phyloP scores from a whole-genome alignment of 2,113 vertebrate genomes.

The Alligator sinensis region DNA sequence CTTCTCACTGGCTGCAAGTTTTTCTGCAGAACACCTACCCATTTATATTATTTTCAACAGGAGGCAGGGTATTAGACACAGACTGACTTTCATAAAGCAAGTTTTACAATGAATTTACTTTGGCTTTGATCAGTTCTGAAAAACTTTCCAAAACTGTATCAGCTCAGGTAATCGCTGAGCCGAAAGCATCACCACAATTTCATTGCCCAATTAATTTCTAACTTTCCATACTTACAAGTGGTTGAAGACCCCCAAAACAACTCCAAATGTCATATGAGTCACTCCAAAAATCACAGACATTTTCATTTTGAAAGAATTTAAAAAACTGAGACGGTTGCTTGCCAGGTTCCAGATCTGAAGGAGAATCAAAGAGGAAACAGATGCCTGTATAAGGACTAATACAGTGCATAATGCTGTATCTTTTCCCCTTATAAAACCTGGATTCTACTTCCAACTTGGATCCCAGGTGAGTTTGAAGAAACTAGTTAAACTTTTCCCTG shows the following conservation, averaged over 20 bases:
- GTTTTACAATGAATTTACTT: not conserved
- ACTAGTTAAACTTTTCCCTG: not conserved
- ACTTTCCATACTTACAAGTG: constrained; percentile 87
- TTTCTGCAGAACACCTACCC: not conserved
- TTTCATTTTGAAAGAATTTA: constrained; percentile 99
- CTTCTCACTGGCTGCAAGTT: not conserved
- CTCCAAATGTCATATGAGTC: constrained; percentile 94
- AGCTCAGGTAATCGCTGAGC: not conserved
- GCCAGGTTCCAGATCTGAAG: constrained; percentile 96
- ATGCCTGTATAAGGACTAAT: not conserved
- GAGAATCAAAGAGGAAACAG: not conserved
- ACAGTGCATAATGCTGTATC: not conserved
- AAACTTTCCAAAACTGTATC: not conserved
- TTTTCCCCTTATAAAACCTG: not conserved
- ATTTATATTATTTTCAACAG: not conserved
- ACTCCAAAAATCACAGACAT: constrained; percentile 98
- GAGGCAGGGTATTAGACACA: not conserved
- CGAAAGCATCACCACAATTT: not conserved
- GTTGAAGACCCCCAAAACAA: constrained; percentile 92
- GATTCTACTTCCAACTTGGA: not conserved
- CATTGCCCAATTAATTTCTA: not conserved
- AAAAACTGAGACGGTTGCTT: constrained; percentile 92
- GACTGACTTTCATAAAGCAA: not conserved
- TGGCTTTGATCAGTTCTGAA: not conserved
- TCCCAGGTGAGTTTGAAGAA: not conserved